Percentiles rank a stretch among this genome's conserved stretches.
These are phyloP conservation scores for Bergia sp. DNA, from an alignment of 92 coral and sea anemone genomes.

Conservation along the genomic window DNA sequence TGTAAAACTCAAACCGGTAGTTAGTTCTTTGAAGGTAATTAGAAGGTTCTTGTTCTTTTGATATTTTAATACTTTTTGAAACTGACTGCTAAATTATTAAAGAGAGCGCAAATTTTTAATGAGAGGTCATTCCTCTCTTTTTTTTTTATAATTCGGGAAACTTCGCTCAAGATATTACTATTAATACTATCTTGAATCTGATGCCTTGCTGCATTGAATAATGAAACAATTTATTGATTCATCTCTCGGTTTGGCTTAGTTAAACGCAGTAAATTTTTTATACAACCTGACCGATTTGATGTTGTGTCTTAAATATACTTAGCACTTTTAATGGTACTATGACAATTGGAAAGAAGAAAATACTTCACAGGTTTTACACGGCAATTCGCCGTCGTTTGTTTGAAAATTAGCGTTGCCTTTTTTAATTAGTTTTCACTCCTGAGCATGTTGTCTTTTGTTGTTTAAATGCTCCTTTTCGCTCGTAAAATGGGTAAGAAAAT, in stretches of 20 bases:
- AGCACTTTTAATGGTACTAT: background rate
- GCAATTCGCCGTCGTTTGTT: background rate
- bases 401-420: background rate
- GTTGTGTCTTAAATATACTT: background rate
- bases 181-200: background rate
- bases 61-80: no score
- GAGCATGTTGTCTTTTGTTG: background rate
- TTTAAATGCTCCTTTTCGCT: background rate
- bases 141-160: background rate
- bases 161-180: background rate
- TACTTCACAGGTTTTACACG: background rate
- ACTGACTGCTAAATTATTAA: no score
- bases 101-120: background rate
- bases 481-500: background rate
- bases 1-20: no score
- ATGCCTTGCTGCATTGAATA: background rate
- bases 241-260: background rate
- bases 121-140: background rate
- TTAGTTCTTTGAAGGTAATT: no score
- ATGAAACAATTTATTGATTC: no score
- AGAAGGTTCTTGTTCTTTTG: no score
- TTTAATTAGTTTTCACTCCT: background rate
- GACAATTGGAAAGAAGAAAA: background rate
- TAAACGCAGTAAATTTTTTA: background rate
- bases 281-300: background rate